phyloP scores from a whole-genome alignment of 2,113 vertebrate species.

The Dromiciops gliroides region DNA sequence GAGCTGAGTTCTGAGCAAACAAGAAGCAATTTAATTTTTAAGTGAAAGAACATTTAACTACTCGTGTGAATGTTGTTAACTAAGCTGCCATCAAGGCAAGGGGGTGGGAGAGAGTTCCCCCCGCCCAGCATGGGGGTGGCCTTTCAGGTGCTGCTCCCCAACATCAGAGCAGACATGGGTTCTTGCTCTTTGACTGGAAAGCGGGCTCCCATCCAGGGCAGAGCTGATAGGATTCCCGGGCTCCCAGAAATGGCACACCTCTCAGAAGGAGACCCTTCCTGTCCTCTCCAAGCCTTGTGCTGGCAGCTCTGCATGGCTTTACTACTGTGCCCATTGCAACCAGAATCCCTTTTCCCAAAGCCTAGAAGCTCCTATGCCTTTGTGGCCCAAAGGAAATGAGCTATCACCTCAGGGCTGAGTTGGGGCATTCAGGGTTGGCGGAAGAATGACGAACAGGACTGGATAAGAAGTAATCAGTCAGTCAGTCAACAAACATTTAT shows the following conservation, averaged over 20 bases:
- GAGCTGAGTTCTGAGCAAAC: neutral
- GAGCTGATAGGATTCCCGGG: neutral
- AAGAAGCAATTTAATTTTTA: no score
- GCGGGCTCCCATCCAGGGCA: neutral
- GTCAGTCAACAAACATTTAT: neutral
- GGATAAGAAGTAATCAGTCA: neutral
- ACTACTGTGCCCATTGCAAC: neutral
- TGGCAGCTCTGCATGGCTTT: neutral
- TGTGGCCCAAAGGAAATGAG: neutral
- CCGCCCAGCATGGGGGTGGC: neutral
- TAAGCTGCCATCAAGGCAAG: neutral
- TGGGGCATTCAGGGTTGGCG: neutral
- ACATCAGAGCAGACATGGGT: neutral
- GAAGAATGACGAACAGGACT: neutral
- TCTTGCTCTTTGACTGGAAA: neutral
- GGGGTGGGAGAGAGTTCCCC: fast-evolving
- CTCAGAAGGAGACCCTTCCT: no score
- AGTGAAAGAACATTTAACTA: neutral
- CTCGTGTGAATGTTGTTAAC: neutral
- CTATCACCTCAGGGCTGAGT: neutral
- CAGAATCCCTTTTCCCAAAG: neutral
- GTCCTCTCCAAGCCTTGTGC: neutral
- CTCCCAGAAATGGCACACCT: no score
- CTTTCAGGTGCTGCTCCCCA: neutral
- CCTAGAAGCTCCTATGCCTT: neutral